Conservation (phyloP, 1,140 invertebrate species). For the Bombus waltoni region DNA sequence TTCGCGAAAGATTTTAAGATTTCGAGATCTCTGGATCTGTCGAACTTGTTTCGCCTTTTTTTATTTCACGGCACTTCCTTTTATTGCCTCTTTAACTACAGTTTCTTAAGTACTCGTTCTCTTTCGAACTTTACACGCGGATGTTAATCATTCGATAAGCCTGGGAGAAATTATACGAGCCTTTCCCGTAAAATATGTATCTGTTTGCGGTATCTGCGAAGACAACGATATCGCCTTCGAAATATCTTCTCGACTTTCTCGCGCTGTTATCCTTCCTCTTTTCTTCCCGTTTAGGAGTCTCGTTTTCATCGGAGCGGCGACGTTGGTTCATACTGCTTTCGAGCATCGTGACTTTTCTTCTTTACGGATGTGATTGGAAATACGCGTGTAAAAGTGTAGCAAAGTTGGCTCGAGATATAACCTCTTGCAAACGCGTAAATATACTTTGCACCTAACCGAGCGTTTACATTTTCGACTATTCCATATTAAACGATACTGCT, state of each 20-base stretch:
- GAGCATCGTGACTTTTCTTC: neutral
- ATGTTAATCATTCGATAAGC: constrained; percentile 56
- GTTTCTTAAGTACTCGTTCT: neutral
- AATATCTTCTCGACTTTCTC: neutral
- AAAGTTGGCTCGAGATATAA: too few species aligned
- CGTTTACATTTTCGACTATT: too few species aligned
- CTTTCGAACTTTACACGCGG: neutral
- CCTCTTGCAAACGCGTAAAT: too few species aligned
- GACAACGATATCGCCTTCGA: too few species aligned
- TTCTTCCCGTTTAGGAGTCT: neutral
- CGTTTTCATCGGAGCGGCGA: too few species aligned
- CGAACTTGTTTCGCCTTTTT: neutral
- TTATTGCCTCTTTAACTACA: neutral
- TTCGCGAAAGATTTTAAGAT: neutral
- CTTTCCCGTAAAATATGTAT: neutral
- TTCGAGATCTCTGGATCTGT: neutral
- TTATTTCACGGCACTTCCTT: neutral
- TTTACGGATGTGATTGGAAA: neutral
- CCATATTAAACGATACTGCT: too few species aligned
- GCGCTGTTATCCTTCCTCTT: neutral
- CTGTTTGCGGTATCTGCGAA: too few species aligned
- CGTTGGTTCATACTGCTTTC: neutral
- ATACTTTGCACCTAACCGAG: too few species aligned
- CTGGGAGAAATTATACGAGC: neutral
- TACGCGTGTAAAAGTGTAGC: neutral